These are phyloP conservation scores for Acanthurus tractus DNA, from an alignment of 2,797 vertebrate genomes.

Conservation along the genomic window DNA sequence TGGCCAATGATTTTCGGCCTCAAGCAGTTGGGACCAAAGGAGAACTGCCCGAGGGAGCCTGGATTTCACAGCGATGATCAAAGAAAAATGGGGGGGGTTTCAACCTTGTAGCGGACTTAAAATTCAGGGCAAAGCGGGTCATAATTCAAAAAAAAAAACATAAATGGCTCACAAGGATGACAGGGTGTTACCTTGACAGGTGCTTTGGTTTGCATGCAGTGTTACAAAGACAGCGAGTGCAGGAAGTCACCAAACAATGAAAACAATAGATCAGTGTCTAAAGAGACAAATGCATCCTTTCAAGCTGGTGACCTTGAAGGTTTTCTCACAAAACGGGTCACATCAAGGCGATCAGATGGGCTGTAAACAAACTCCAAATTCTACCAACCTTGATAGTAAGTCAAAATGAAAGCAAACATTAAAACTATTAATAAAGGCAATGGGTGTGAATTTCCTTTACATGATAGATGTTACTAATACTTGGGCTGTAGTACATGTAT, in stretches of 20 bases:
- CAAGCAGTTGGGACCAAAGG: conserved; percentile 31
- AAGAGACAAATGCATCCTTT: conserved; percentile 15
- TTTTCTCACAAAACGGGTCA: background rate
- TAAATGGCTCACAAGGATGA: conserved; percentile 13
- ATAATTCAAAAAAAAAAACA: conserved; percentile 3
- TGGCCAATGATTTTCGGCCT: conserved; percentile 47
- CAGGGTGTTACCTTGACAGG: conserved; percentile 1
- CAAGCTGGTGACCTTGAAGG: conserved; percentile 1
- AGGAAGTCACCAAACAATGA: conserved; percentile 7
- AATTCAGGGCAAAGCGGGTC: conserved; percentile 5
- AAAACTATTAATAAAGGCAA: background rate
- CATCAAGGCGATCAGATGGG: background rate
- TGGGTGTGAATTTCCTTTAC: background rate
- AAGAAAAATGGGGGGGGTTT: conserved; percentile 26
- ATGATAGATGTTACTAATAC: background rate
- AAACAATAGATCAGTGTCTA: conserved; percentile 23
- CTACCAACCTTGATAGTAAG: background rate
- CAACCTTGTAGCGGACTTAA: conserved; percentile 28
- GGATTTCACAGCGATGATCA: conserved; percentile 36
- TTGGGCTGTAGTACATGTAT: background rate
- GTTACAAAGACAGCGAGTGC: background rate
- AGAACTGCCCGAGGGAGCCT: conserved; percentile 34
- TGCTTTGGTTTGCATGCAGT: conserved; percentile 7
- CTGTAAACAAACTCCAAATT: background rate
- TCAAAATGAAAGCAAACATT: background rate